Evolutionary conservation across 2,888 invertebrate genomes (phyloP).

Genomic region (Macrophya annulata): DNA sequence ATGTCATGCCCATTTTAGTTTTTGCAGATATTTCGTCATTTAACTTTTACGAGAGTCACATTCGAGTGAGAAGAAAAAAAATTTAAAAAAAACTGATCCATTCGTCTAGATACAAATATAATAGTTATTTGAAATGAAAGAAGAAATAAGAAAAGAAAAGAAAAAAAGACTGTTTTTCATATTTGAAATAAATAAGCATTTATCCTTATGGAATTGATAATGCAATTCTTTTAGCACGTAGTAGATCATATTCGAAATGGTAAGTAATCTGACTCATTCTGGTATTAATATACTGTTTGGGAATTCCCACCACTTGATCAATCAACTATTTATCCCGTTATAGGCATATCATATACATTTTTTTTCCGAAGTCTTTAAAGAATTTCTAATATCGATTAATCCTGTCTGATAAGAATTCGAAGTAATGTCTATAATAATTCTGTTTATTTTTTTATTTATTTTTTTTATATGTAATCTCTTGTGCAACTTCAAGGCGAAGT

Average conservation of each 20-base stretch:
- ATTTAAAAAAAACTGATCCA: not conserved
- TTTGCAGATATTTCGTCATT: not conserved
- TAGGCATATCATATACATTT: not conserved
- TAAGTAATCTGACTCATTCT: not conserved
- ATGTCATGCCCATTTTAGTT: constrained; percentile 33
- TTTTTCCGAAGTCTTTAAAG: not conserved
- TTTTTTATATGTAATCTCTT: not conserved
- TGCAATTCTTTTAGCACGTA: not conserved
- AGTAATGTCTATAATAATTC: not conserved
- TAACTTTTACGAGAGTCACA: not conserved
- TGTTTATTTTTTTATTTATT: too few relatives aligned
- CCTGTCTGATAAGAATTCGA: not conserved
- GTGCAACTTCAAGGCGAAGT: not conserved
- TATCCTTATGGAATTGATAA: not conserved
- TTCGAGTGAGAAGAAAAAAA: not conserved
- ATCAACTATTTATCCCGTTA: not conserved
- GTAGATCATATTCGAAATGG: not conserved
- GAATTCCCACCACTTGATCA: not conserved
- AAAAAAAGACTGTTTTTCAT: not conserved
- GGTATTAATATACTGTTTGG: not conserved
- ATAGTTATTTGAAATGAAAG: too few relatives aligned
- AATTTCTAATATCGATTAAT: not conserved
- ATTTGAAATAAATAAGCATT: not conserved
- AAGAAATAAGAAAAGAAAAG: too few relatives aligned
- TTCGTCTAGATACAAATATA: not conserved